phyloP scores from a whole-genome alignment of 1,140 invertebrate genomes.

The Penaeus japonicus region DNA sequence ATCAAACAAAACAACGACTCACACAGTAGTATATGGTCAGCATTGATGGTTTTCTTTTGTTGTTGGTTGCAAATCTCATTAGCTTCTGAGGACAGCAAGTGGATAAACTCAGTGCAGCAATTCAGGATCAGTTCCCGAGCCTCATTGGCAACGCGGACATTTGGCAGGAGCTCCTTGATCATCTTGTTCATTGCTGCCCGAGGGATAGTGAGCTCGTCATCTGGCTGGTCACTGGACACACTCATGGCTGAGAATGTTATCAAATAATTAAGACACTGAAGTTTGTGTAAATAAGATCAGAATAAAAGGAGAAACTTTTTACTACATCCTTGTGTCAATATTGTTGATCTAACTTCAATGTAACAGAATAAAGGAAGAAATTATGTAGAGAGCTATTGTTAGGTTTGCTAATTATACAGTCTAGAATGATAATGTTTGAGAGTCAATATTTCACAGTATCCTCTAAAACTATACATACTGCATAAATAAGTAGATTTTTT shows the following conservation, averaged over 20 bases:
- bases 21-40: constrained; percentile 92
- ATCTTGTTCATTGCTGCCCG: constrained; percentile 98
- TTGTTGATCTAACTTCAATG: no score
- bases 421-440: no score
- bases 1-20: constrained; percentile 49
- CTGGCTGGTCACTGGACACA: constrained; percentile 62
- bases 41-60: constrained; percentile 97
- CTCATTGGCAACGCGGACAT: constrained; percentile 92
- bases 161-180: constrained; percentile 95
- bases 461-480: no score
- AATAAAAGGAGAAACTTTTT: no score
- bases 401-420: no score
- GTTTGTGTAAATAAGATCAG: no score
- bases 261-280: no score
- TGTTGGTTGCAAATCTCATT: constrained; percentile 97
- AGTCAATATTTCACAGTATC: no score
- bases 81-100: constrained; percentile 93
- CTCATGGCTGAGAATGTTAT: constrained; percentile 38
- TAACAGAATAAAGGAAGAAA: no score
- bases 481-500: no score
- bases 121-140: constrained; percentile 93
- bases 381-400: no score
- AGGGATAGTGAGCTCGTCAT: constrained; percentile 90
- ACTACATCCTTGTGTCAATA: no score
- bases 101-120: constrained; percentile 98